Conservation (phyloP, 2,113 vertebrate genomes). For the Saimiri boliviensis region DNA sequence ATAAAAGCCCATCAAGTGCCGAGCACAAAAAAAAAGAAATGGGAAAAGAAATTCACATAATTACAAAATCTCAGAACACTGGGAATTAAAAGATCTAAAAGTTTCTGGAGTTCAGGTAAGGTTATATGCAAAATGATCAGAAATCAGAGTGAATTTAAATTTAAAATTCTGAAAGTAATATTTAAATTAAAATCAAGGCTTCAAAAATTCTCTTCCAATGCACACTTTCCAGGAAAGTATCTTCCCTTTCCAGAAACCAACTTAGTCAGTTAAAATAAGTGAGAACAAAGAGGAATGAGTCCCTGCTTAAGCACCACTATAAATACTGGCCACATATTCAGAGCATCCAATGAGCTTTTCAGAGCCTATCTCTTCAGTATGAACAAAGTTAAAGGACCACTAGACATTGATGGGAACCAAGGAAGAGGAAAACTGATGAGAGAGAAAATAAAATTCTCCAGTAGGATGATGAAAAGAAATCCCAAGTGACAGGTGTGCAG, state of each 20-base stretch:
- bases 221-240: not conserved
- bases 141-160: not conserved
- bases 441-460: not conserved
- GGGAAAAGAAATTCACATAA: not conserved
- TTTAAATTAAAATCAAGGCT: not conserved
- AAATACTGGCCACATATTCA: not conserved
- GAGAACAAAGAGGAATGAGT: not conserved
- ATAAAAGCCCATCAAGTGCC: not conserved
- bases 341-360: not conserved
- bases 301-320: not conserved
- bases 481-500: not conserved
- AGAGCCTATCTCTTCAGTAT: not conserved
- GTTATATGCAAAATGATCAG: not conserved
- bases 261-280: not conserved
- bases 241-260: not conserved
- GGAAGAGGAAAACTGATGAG: not conserved
- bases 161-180: not conserved
- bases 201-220: not conserved
- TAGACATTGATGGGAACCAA: not conserved
- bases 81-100: not conserved
- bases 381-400: not conserved
- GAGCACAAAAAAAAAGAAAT: not conserved
- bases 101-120: not conserved
- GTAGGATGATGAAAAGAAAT: not conserved
- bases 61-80: not conserved